Evolutionary conservation across 1,140 invertebrate species (phyloP), one percentile per base, ranked within the genome.

Genomic region (Zaprionus africanus): DNA sequence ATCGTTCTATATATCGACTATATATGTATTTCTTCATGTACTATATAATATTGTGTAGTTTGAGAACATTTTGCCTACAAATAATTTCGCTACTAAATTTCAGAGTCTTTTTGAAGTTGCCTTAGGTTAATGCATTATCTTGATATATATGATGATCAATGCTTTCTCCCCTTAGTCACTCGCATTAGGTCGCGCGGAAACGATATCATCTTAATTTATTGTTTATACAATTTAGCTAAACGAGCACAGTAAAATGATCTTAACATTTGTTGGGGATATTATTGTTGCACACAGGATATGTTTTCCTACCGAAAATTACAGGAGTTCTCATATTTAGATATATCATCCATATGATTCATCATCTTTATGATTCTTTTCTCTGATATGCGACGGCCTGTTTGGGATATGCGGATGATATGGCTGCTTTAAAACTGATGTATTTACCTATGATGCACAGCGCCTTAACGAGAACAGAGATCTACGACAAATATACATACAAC

Each of bases 81-180:
- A 83, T 79, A 79, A 84, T 81, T 84, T 81, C 62, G 63, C 81
- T 90, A 88, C 76, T 74, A 81, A 76, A 62, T 76, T 77, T 90
- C 65, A 75, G 85, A 88, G 85, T 88, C 85, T 88, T 88, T 76
- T 90, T 77, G 59, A 79, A 90, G 81, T 90, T 88, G 61, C 81
- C 84, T 90, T 88, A 88, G 36, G 22, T 57, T 70, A 59, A 51
- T 58, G 26, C 34, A 38, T 34, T 57, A n/a, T 57, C 41, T 63
- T 17, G 28, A 34, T 62, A 15, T 49, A 58, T 51, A 22, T 51
- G 22, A 51, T 24, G 22, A 51, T 51, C 22, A 51, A 51, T 51
- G 46, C 46, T 24, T 2, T 17, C 46, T 51, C 17, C 41, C 46
- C 19, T 34, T 28, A 63, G 49, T 64, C 38, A 64, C 31, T 58